Base-by-base conservation (phyloP, 1,140 invertebrate genomes). In the Odontomachus brunneus region DNA sequence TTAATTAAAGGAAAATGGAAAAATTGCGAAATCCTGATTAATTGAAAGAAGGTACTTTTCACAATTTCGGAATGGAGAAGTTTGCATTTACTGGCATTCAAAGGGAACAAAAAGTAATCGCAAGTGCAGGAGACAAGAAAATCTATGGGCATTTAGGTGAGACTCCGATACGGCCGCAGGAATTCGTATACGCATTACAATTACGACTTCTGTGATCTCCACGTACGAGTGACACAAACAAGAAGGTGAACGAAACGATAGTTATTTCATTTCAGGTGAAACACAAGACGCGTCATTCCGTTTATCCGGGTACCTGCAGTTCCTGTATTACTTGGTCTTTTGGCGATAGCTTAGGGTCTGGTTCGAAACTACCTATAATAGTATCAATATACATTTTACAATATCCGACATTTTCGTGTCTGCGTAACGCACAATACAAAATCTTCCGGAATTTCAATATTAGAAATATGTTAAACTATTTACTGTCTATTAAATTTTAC, bases 251-350 rank as follows among this genome's bases (percentile, higher is more conserved):
- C 24, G 3, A 38, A 48, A 49, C 24, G 12, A 26, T 19, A 26
- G 38, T 65, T 26, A 38, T 72, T 29, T 24, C 29, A 73, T 59
- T 49, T 38, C 24, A 53, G 51, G 24, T 44, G 48, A 33, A 87
- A 88, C 74, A 44, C n/a, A 75, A 62, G 22, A 66, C 3, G 51
- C 19, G 22, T 80, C 51, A 48, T 76, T 80, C 55, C 83, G 81
- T 84, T 86, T 74, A 72, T 86, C 62, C 22, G 38, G 73, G 78
- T 94, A 94, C 94, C 93, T 94, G 91, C 38, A 94, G 84, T 86
- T 94, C 94, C 83, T 94, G 92, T 89, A 94, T 94, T 83, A 94
- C 90, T 92, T 94, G 93, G 80, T 94, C 92, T 91, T 93, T 91
- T 74, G 92, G 90, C 26, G 91, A 83, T 83, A 94, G 88, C 87